A percentile compares a stretch with the other conserved stretches of the same genome.
phyloP scores from a whole-genome alignment of 2,113 vertebrate genomes.

The Brachyhypopomus gauderio region DNA sequence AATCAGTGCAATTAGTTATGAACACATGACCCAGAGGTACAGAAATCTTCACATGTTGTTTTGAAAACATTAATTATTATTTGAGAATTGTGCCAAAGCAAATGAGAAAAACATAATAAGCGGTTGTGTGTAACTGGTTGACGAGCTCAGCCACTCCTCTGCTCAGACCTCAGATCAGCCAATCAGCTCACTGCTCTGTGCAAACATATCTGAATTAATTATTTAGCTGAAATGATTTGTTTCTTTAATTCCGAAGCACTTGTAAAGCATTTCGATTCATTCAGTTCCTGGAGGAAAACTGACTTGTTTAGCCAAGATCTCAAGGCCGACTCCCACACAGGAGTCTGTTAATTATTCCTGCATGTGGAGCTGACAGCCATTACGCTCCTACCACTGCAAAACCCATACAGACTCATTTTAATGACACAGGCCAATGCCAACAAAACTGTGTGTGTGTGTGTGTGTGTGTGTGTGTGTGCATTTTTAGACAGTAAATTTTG shows the following conservation, averaged over 20 bases:
- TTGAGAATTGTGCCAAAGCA: too few species aligned
- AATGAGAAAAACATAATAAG: too few species aligned
- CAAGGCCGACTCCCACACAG: slow-evolving; percentile 34
- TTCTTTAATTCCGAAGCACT: not conserved
- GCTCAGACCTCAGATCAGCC: too few species aligned
- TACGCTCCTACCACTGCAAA: slow-evolving; percentile 1
- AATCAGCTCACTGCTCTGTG: too few species aligned
- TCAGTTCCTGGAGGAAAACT: not conserved
- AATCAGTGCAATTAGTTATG: too few species aligned
- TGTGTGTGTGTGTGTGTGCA: slow-evolving; percentile 3
- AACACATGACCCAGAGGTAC: too few species aligned
- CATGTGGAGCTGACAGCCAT: not conserved
- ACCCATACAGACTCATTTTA: slow-evolving; percentile 21
- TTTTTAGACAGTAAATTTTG: slow-evolving; percentile 7
- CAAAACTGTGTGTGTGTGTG: slow-evolving; percentile 18
- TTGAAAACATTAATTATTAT: too few species aligned
- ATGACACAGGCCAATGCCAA: not conserved
- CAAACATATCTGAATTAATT: not conserved
- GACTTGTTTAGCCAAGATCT: slow-evolving; percentile 7
- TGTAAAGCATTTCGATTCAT: not conserved
- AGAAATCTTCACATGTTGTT: too few species aligned
- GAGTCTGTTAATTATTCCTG: slow-evolving; percentile 13
- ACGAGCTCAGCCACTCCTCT: too few species aligned
- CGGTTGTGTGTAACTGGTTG: too few species aligned
- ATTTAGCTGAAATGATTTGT: not conserved